A percentile compares a stretch with the other conserved stretches of the same genome.
These are phyloP conservation scores for Neoscelio sp. DNA, from an alignment of 2,888 invertebrate genomes.

Conservation along the genomic window DNA sequence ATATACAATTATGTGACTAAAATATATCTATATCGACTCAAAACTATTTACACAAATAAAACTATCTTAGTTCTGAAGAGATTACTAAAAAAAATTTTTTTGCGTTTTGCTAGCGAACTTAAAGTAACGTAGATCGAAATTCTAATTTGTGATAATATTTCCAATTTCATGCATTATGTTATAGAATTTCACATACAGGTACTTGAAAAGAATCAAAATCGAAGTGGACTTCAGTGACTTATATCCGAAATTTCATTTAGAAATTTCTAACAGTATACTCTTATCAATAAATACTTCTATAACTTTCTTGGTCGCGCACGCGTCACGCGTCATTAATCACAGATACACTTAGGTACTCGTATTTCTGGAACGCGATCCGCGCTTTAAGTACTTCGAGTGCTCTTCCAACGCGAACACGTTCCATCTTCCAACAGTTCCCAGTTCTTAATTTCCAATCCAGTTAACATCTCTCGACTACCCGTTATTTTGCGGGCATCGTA, in stretches of 20 bases:
- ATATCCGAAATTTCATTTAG: too few relatives aligned
- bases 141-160: too few relatives aligned
- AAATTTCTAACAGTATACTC: constrained; percentile 5
- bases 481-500: too few relatives aligned
- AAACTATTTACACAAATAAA: constrained; percentile 6
- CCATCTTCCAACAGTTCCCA: not conserved
- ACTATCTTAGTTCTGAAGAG: too few relatives aligned
- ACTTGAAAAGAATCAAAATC: too few relatives aligned
- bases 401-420: constrained; percentile 26
- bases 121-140: not conserved
- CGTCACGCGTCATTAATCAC: constrained; percentile 74
- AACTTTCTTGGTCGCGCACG: constrained; percentile 24
- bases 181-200: not conserved
- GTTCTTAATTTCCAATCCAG: too few relatives aligned
- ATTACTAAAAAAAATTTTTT: too few relatives aligned
- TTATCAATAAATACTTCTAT: constrained; percentile 53
- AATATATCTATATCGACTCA: too few relatives aligned
- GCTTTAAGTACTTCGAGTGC: constrained; percentile 64
- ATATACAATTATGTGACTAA: too few relatives aligned
- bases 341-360: constrained; percentile 81
- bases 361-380: constrained; percentile 57
- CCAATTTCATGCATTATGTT: not conserved
- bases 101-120: too few relatives aligned
- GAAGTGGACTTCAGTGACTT: too few relatives aligned
- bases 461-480: not conserved